phyloP scores from a whole-genome alignment of 1,140 invertebrate species.

The Dendrolimus kikuchii region DNA sequence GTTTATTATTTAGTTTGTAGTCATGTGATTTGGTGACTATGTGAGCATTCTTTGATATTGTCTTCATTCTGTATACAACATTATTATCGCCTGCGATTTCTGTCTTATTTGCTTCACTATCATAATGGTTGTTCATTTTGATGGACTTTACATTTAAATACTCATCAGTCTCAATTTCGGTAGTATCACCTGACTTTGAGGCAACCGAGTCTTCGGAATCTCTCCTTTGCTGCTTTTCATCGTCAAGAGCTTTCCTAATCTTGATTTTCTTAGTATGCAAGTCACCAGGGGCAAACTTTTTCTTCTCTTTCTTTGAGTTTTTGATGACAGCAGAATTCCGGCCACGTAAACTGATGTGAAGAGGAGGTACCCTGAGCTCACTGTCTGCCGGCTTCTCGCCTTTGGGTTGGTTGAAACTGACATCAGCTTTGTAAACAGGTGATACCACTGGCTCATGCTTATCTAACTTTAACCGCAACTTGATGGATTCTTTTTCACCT shows the following conservation, averaged over 20 bases:
- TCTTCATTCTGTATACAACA: slow-evolving; percentile 65
- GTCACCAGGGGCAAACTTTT: slow-evolving; percentile 73
- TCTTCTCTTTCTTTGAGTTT: slow-evolving; percentile 83
- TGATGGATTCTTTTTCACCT: slow-evolving; percentile 82
- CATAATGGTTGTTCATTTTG: slow-evolving; percentile 55
- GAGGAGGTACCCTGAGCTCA: slow-evolving; percentile 87
- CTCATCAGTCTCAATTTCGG: slow-evolving; percentile 61
- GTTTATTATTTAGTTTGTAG: slow-evolving; percentile 56
- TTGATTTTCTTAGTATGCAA: slow-evolving; percentile 68
- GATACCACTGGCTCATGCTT: slow-evolving; percentile 84
- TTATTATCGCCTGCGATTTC: slow-evolving; percentile 52
- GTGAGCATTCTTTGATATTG: slow-evolving; percentile 63
- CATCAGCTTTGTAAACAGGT: slow-evolving; percentile 85
- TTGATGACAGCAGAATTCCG: slow-evolving; percentile 91
- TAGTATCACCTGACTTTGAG: slow-evolving; percentile 45
- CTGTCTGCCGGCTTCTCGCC: slow-evolving; percentile 68
- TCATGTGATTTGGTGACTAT: slow-evolving; percentile 66
- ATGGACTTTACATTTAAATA: slow-evolving; percentile 57
- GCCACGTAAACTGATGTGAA: slow-evolving; percentile 90
- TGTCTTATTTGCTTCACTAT: slow-evolving; percentile 43
- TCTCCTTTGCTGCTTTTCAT: slow-evolving; percentile 60
- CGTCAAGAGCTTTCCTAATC: slow-evolving; percentile 59
- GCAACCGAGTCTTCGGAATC: slow-evolving; percentile 48
- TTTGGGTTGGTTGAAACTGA: slow-evolving; percentile 75
- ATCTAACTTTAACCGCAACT: slow-evolving; percentile 86